Evolutionary conservation across 2,113 vertebrate species (phyloP), one percentile per base, ranked within the genome.

Genomic region (Gasterosteus aculeatus): DNA sequence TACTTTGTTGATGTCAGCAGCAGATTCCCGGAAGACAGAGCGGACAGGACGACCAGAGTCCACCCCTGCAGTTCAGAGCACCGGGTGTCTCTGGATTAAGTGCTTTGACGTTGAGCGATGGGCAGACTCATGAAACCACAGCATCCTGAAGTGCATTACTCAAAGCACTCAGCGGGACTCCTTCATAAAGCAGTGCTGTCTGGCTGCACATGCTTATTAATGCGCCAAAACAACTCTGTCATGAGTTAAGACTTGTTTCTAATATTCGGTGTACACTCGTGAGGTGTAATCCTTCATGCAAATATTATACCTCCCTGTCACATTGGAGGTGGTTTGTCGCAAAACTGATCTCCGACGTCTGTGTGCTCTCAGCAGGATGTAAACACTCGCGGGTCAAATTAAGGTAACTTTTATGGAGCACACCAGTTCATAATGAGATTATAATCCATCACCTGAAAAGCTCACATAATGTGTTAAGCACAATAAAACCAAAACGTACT

Each of bases 71-170:
- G 71, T 83, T 85, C 78, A 91, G 89, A 87, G 84, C 59, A 15
- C 44, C 15, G 57, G 66, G 69, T 69, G 77, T 86, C 74, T 79
- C 61, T 53, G 58, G 58, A 81, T 75, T 54, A 77, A 80, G 64
- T 77, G 70, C 78, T 87, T 86, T 72, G 75, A 87, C 60, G 72
- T 10, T 41, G 70, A 75, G 69, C 4, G 65, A 62, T 49, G 57
- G 46, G 66, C 74, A 39, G 49, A 80, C 69, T 82, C 66, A 72
- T 89, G 77, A 84, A 91, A 84, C 67, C 80, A 15, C 69, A 72
- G 60, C 78, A 70, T 44, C 80, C 80, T 35, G 60, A 64, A 51
- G 85, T 33, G 62, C 6, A 39, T 83, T 74, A 69, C 77, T 80
- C 66, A 71, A 70, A 14, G 62, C 18, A 6, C 66, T 77, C 71